Conservation (phyloP, 2,888 invertebrate genomes). For the Tetragonisca angustula region DNA sequence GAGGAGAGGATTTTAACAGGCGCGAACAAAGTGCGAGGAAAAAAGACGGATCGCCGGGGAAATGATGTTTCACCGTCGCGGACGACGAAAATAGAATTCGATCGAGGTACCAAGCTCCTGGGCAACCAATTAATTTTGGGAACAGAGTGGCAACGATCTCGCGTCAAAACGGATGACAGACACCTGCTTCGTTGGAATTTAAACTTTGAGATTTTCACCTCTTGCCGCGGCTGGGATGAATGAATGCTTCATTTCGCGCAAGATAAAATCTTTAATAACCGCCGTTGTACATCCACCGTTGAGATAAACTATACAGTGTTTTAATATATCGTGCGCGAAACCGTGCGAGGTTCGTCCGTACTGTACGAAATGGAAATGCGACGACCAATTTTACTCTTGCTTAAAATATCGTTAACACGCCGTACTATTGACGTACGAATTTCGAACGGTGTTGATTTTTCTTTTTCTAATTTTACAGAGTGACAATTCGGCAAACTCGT, state of each 20-base stretch:
- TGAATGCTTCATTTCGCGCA: not conserved
- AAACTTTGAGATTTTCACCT: not conserved
- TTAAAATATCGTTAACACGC: not conserved
- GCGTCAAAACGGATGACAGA: not conserved
- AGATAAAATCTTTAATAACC: slow-evolving; percentile 29
- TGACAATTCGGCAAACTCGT: not conserved
- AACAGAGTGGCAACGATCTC: not conserved
- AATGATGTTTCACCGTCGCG: not conserved
- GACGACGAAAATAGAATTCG: not conserved
- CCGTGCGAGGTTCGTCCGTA: not conserved
- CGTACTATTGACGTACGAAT: too few species aligned
- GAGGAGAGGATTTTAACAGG: too few species aligned
- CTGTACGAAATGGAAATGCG: not conserved
- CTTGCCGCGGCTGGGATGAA: not conserved
- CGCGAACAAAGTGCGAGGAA: too few species aligned
- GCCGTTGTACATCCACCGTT: slow-evolving; percentile 33
- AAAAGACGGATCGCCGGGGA: too few species aligned
- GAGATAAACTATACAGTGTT: not conserved
- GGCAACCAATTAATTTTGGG: not conserved
- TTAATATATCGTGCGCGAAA: not conserved
- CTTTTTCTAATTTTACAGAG: too few species aligned
- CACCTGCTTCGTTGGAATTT: not conserved
- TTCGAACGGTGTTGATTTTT: too few species aligned
- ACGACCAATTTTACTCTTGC: not conserved
- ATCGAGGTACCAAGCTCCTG: not conserved